Percentiles rank a stretch among this genome's conserved stretches.
Evolutionary conservation across 2,888 invertebrate species (phyloP).

Genomic region (Patella pellucida): DNA sequence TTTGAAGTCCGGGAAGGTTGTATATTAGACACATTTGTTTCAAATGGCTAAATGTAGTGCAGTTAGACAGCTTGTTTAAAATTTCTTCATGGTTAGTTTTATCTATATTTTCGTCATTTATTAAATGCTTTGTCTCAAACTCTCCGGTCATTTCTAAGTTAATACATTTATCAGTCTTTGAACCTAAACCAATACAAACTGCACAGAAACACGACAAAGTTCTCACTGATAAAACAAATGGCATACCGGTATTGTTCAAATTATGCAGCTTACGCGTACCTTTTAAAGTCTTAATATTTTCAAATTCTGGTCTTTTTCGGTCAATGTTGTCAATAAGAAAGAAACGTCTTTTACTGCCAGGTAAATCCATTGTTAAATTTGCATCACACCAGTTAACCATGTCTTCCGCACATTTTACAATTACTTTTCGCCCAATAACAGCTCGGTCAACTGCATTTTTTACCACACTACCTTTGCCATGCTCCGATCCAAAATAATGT

Average conservation of each 20-base stretch:
- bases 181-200: no score
- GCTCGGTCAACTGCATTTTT: background rate
- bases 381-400: background rate
- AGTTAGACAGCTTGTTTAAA: no score
- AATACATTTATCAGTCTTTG: no score
- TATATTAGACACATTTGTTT: no score
- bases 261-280: background rate
- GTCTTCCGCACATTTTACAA: background rate
- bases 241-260: background rate
- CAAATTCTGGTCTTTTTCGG: background rate
- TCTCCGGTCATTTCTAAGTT: no score
- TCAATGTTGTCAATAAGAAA: background rate
- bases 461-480: constrained; percentile 1
- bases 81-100: no score
- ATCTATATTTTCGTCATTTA: no score
- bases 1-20: no score
- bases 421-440: background rate
- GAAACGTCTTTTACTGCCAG: background rate
- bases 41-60: no score
- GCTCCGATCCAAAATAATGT: background rate
- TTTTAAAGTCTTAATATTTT: background rate
- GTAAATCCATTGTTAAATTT: background rate
- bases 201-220: background rate
- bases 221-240: constrained; percentile 1
- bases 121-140: no score